These are phyloP conservation scores for Drosophila pectinifera DNA, from an alignment of 1,140 invertebrate genomes.

Conservation along the genomic window DNA sequence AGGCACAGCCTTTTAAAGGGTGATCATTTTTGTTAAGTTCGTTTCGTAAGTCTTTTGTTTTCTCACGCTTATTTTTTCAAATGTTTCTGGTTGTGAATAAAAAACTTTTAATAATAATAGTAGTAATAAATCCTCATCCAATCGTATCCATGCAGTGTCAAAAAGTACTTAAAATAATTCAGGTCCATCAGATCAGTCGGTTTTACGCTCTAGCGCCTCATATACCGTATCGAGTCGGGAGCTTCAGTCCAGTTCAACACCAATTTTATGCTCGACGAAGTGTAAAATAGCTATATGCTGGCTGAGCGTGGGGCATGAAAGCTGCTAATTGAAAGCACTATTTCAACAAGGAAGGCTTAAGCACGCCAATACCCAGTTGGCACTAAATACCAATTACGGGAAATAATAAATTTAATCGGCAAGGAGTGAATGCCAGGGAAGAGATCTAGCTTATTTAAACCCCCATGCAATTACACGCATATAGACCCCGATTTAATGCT, in stretches of 20 bases:
- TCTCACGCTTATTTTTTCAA: no score
- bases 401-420: neutral
- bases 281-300: constrained; percentile 58
- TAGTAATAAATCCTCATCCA: no score
- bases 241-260: neutral
- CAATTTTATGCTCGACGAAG: constrained; percentile 66
- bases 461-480: no score
- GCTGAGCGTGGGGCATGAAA: constrained; percentile 12
- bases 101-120: no score
- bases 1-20: neutral
- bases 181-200: neutral
- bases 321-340: constrained; percentile 44
- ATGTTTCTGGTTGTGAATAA: no score
- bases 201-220: constrained; percentile 34
- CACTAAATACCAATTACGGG: neutral
- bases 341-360: neutral
- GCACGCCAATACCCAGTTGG: neutral
- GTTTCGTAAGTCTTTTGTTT: no score
- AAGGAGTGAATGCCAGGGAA: no score
- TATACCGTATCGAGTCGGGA: neutral
- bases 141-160: no score
- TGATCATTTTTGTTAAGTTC: no score
- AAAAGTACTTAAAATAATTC: neutral
- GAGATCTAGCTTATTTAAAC: no score
- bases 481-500: neutral